Percentiles rank a stretch among this genome's conserved stretches.
Conservation (phyloP, 2,888 invertebrate genomes). For the Drosophila melanosoma region DNA sequence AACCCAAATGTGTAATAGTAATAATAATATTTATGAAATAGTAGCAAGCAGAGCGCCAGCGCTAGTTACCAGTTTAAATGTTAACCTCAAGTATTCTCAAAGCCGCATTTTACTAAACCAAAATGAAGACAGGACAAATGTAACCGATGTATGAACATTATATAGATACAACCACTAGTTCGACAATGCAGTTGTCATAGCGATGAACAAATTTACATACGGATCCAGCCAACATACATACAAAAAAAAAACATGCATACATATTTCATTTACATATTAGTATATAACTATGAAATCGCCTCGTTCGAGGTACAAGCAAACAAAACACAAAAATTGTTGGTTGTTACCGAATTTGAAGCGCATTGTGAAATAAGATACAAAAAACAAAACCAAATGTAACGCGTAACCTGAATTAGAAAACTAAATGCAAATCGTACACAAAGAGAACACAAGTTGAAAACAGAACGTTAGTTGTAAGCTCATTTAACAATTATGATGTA, state of each 20-base stretch:
- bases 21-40: slow-evolving; percentile 64
- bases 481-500: slow-evolving; percentile 43
- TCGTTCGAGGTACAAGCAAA: slow-evolving; percentile 53
- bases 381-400: slow-evolving; percentile 61
- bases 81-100: slow-evolving; percentile 79
- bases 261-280: slow-evolving; percentile 34
- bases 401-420: slow-evolving; percentile 67
- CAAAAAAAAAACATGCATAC: slow-evolving; percentile 20
- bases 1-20: slow-evolving; percentile 46
- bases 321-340: slow-evolving; percentile 57
- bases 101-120: slow-evolving; percentile 71
- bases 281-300: slow-evolving; percentile 41
- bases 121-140: slow-evolving; percentile 50
- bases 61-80: slow-evolving; percentile 69
- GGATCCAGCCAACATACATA: slow-evolving; percentile 60
- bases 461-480: slow-evolving; percentile 62
- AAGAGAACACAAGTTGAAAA: slow-evolving; percentile 27
- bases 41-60: slow-evolving; percentile 60
- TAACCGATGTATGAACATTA: slow-evolving; percentile 27
- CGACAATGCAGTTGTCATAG: slow-evolving; percentile 33
- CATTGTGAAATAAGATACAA: slow-evolving; percentile 50
- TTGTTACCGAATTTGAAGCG: slow-evolving; percentile 57
- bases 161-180: slow-evolving; percentile 30
- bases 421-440: slow-evolving; percentile 48
- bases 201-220: slow-evolving; percentile 45